Conservation (phyloP, 2,797 vertebrate genomes). For the Pipistrellus pygmaeus region DNA sequence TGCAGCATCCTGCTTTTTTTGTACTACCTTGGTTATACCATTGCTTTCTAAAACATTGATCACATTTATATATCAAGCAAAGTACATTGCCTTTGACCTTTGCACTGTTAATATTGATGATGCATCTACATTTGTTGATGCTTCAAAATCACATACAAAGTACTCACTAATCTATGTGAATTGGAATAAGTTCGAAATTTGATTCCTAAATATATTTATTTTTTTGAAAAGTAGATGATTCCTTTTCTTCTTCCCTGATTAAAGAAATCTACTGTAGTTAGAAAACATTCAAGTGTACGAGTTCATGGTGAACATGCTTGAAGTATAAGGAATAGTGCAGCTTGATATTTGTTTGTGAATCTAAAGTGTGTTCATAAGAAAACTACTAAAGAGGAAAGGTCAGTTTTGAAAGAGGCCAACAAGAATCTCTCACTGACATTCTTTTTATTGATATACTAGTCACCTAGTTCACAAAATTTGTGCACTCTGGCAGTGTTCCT, state of each 20-base stretch:
- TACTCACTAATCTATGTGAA: not conserved
- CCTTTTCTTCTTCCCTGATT: not conserved
- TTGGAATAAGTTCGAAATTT: constrained; percentile 30
- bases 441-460: not conserved
- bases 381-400: not conserved
- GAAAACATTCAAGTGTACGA: not conserved
- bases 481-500: no score
- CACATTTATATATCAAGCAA: not conserved
- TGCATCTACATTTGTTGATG: not conserved
- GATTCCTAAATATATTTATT: not conserved
- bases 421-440: not conserved
- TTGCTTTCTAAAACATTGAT: not conserved
- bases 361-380: not conserved
- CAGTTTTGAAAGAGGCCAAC: not conserved
- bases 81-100: not conserved
- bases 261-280: not conserved
- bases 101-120: not conserved
- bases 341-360: not conserved
- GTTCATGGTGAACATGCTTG: not conserved
- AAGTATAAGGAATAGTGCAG: not conserved
- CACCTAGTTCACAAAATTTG: no score
- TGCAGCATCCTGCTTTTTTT: not conserved
- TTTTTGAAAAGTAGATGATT: not conserved
- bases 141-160: constrained; percentile 29
- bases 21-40: not conserved